Percentiles rank a stretch among this genome's conserved stretches.
phyloP scores from a whole-genome alignment of 2,113 vertebrate species.

The Dasypus novemcinctus region DNA sequence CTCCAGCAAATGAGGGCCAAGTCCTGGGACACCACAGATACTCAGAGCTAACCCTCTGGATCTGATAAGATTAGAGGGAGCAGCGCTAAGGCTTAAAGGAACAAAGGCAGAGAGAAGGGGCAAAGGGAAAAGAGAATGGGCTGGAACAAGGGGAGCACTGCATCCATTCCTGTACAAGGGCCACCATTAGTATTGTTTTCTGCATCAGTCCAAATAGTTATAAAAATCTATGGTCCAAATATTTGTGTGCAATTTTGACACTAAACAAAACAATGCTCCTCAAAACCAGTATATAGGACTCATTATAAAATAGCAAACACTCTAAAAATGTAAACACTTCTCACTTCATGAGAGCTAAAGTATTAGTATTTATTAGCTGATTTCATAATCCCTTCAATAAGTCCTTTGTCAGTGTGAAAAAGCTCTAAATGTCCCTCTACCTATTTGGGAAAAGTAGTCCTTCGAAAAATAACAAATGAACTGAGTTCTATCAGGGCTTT shows the following conservation, averaged over 20 bases:
- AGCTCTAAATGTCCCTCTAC: not conserved
- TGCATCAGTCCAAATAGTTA: not conserved
- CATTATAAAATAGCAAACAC: not conserved
- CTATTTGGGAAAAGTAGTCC: not conserved
- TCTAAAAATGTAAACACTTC: not conserved
- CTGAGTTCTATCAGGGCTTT: not conserved
- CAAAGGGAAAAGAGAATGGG: not conserved
- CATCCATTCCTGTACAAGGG: not conserved
- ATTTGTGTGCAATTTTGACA: not conserved
- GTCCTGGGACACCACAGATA: not conserved
- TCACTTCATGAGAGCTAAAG: not conserved
- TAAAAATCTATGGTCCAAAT: not conserved
- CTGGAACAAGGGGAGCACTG: not conserved
- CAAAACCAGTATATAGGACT: not conserved
- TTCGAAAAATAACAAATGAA: conserved; percentile 7
- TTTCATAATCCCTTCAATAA: not conserved
- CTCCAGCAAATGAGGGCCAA: not conserved
- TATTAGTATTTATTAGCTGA: conserved; percentile 36
- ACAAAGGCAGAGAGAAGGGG: not conserved
- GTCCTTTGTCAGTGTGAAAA: not conserved
- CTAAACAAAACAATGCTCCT: not conserved
- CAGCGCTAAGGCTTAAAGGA: not conserved
- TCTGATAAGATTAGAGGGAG: not conserved
- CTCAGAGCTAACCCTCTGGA: not conserved
- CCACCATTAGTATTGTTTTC: not conserved